These are phyloP conservation scores for Channa striata DNA, from an alignment of 2,797 vertebrate species.

Conservation along the genomic window DNA sequence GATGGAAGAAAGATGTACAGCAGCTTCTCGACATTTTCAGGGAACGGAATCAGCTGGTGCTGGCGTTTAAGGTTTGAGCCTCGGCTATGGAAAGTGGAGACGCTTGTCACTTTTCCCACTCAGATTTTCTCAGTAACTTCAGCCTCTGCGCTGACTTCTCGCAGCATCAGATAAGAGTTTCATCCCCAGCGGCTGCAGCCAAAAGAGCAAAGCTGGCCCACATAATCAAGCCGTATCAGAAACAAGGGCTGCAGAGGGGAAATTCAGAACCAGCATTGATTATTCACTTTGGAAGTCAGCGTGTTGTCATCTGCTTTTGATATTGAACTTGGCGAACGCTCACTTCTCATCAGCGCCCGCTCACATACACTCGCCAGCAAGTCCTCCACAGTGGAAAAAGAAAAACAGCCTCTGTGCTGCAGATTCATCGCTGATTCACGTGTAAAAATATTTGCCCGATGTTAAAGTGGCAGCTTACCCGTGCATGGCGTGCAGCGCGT, in stretches of 20 bases:
- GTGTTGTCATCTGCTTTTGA: conserved; percentile 59
- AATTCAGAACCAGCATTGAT: conserved; percentile 39
- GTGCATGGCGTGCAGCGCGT: conserved; percentile 90
- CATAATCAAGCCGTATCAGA: conserved; percentile 44
- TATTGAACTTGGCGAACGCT: conserved; percentile 52
- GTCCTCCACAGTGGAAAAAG: conserved; percentile 5
- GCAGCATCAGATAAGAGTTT: conserved; percentile 13
- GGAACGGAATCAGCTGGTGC: too few relatives aligned
- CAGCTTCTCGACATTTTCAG: too few relatives aligned
- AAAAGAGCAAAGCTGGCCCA: conserved; percentile 29
- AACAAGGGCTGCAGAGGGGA: conserved; percentile 44
- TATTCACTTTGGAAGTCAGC: conserved; percentile 64
- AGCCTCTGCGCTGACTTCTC: conserved; percentile 9
- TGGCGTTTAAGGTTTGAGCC: neutral
- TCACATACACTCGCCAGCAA: conserved; percentile 9
- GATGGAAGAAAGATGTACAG: too few relatives aligned
- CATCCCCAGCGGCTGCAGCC: conserved; percentile 24
- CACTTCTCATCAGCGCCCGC: conserved; percentile 51
- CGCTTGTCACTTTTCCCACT: too few relatives aligned
- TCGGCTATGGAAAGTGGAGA: neutral
- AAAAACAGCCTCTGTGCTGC: conserved; percentile 12
- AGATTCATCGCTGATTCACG: conserved; percentile 2
- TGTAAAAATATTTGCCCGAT: neutral
- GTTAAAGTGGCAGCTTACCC: conserved; percentile 86
- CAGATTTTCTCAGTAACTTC: neutral